These are phyloP conservation scores for Crossaster papposus DNA, from an alignment of 53 echinoderm and acorn worm genomes.

Conservation along the genomic window DNA sequence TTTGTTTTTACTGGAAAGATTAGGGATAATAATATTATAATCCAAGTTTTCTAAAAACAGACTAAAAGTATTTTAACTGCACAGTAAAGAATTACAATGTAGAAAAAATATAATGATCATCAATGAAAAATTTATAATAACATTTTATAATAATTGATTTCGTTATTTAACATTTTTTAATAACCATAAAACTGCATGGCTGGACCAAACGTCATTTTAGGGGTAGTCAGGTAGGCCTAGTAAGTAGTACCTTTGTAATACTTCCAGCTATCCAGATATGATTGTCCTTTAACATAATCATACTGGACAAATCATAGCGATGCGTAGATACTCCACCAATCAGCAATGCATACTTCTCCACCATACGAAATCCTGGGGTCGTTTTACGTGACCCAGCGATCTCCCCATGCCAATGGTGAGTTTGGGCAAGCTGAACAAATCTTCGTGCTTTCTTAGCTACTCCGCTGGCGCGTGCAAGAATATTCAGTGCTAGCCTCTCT, in stretches of 20 bases:
- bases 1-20: not conserved
- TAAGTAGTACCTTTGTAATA: conserved; percentile 73
- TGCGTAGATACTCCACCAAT: conserved; percentile 93
- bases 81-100: too few relatives aligned
- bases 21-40: too few relatives aligned
- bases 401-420: conserved; percentile 78
- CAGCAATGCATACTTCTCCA: conserved; percentile 91
- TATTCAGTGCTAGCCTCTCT: conserved; percentile 87
- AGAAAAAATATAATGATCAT: too few relatives aligned
- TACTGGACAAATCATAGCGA: conserved; percentile 95
- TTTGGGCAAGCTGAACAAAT: conserved; percentile 68
- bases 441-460: conserved; percentile 78
- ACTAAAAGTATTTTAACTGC: too few relatives aligned
- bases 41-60: too few relatives aligned
- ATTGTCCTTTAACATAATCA: conserved; percentile 99
- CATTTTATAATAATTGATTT: too few relatives aligned
- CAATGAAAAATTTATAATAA: too few relatives aligned
- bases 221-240: not conserved
- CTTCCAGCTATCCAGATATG: conserved; percentile 98
- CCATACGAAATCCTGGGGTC: conserved; percentile 95
- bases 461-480: conserved; percentile 87
- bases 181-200: too few relatives aligned
- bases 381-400: conserved; percentile 95
- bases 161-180: too few relatives aligned
- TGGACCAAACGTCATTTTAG: too few relatives aligned